Percentiles rank a stretch among this genome's conserved stretches.
Conservation (phyloP, 2,888 invertebrate genomes). For the Allygus modestus region DNA sequence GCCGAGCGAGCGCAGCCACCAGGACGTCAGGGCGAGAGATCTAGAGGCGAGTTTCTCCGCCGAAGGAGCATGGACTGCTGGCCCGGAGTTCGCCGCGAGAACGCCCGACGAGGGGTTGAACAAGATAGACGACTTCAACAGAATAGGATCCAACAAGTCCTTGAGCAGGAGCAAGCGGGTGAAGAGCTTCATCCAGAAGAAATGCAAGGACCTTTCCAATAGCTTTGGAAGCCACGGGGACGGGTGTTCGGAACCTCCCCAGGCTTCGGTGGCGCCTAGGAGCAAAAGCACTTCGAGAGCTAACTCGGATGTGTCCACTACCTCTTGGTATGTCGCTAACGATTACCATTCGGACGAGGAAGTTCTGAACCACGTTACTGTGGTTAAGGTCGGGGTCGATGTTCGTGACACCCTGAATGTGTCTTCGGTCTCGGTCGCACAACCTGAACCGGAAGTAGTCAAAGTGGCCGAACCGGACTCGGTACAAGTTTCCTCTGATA, state of each 20-base stretch:
- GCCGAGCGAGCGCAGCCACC: slow-evolving; percentile 56
- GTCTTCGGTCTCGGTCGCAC: slow-evolving; percentile 31
- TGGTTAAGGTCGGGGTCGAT: slow-evolving; percentile 64
- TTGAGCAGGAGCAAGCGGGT: slow-evolving; percentile 67
- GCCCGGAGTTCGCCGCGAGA: slow-evolving; percentile 44
- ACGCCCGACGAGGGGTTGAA: slow-evolving; percentile 43
- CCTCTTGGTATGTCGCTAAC: slow-evolving; percentile 68
- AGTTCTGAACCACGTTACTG: slow-evolving; percentile 65
- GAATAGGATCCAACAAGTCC: slow-evolving; percentile 59
- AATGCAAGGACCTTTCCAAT: slow-evolving; percentile 66
- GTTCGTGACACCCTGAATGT: slow-evolving; percentile 59
- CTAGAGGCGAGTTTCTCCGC: slow-evolving; percentile 48
- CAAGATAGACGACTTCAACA: slow-evolving; percentile 56
- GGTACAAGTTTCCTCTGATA: slow-evolving; percentile 15
- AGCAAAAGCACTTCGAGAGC: slow-evolving; percentile 65
- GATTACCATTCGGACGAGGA: slow-evolving; percentile 66
- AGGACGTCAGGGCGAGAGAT: slow-evolving; percentile 4
- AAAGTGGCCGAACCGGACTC: slow-evolving; percentile 56
- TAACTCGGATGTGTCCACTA: slow-evolving; percentile 61
- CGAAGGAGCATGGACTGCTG: slow-evolving; percentile 58
- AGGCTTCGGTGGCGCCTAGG: slow-evolving; percentile 56
- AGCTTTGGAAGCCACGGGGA: slow-evolving; percentile 49
- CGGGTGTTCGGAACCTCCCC: not conserved
- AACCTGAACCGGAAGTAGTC: slow-evolving; percentile 61
- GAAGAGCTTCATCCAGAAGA: slow-evolving; percentile 67